phyloP scores from a whole-genome alignment of 2,797 vertebrate genomes.

The Leptatherina wallacei region DNA sequence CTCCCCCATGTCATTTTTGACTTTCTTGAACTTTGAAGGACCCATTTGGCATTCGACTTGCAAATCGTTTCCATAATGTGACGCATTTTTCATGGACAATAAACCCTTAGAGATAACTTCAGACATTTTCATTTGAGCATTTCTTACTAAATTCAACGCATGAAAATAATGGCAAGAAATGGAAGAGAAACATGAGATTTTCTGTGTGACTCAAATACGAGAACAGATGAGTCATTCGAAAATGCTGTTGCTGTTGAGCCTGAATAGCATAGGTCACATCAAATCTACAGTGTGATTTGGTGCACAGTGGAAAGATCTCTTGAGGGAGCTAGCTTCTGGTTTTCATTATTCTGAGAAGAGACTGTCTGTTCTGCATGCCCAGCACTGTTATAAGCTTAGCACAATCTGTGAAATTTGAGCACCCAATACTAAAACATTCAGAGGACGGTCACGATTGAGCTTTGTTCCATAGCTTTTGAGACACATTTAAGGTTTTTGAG shows the following conservation, averaged over 20 bases:
- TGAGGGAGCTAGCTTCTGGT: constrained; percentile 61
- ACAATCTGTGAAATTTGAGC: constrained; percentile 42
- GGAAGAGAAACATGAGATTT: constrained; percentile 52
- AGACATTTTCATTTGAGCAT: constrained; percentile 26
- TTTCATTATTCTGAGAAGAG: constrained; percentile 55
- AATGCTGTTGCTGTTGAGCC: constrained; percentile 49
- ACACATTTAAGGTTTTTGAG: background rate
- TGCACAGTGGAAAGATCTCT: constrained; percentile 59
- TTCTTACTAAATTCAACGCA: constrained; percentile 35
- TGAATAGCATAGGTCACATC: constrained; percentile 49
- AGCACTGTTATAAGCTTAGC: constrained; percentile 34
- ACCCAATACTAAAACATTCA: constrained; percentile 16
- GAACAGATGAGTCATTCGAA: constrained; percentile 68
- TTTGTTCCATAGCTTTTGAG: constrained; percentile 1
- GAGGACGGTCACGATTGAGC: background rate
- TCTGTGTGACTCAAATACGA: constrained; percentile 65
- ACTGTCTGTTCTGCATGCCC: constrained; percentile 29
- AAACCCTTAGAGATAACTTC: constrained; percentile 36
- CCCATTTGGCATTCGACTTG: constrained; percentile 15
- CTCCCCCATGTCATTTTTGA: constrained; percentile 25
- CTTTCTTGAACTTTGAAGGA: constrained; percentile 13
- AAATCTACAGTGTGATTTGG: constrained; percentile 24
- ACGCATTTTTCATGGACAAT: constrained; percentile 53
- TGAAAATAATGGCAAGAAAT: constrained; percentile 30
- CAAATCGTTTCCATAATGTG: constrained; percentile 32